Evolutionary conservation across 2,113 vertebrate species (phyloP), one percentile per base, ranked within the genome.

Genomic region (Muntiacus muntjak): DNA sequence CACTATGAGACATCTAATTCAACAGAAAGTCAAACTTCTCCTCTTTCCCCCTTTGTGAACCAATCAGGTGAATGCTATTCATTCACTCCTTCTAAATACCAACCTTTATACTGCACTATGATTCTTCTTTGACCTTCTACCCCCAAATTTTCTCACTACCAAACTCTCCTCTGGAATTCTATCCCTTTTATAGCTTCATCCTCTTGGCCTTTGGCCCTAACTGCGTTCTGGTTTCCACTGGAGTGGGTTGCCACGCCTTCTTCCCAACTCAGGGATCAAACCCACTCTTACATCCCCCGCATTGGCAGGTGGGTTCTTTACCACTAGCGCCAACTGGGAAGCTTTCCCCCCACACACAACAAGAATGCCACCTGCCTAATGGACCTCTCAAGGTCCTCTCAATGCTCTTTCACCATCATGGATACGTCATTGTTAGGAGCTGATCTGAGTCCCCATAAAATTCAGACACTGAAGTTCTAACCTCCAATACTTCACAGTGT

Each of bases 281-380:
- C 23, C 12, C 0, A 0, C 71, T 43, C 71, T 43, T 76, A 26
- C 0, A 0, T 26, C 6, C 23, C 23, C 40, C 15, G 23, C 40
- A 43, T 43, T 40, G 40, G 36, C 21, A 76, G 71, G 40, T 43
- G 23, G 40, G 23, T 15, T 76, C 71, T 26, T 76, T 43, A 15
- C 40, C 40, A 43, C 71, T 43, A 76, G 71, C 26, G 36, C 71
- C 71, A 43, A 7, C 40, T 43, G 23, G 71, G 71, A 76, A 40
- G 71, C 21, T 40, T 40, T 36, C 40, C 12, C 11, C 21, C 1
- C 19, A 74, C 16, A n/a, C 5, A 13, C 17, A 15, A 62, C 12
- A 87, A 71, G 36, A 71, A 54, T 1, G 57, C 1, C 52, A 28
- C 60, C 62, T 86, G 25, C 13, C 28, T 26, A 13, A 17, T 2